phyloP scores from a whole-genome alignment of 2,797 vertebrate species.

The Phaenicophaeus curvirostris region DNA sequence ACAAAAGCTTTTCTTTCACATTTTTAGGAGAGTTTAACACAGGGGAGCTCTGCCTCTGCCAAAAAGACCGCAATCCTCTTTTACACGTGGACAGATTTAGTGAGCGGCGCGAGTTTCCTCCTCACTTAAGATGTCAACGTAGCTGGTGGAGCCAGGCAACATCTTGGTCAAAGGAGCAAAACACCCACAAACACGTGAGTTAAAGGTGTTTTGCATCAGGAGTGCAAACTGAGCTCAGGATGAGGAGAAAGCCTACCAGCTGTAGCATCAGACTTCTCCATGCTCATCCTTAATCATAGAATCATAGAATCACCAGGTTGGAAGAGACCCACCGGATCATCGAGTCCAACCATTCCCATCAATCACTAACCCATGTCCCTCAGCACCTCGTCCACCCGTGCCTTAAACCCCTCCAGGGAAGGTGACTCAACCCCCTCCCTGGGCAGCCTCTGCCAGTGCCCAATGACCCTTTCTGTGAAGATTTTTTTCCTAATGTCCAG shows the following conservation, averaged over 20 bases:
- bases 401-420: no score
- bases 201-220: neutral
- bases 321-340: no score
- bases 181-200: rapidly evolving
- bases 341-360: no score
- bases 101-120: rapidly evolving
- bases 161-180: neutral
- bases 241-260: neutral
- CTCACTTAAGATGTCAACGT: rapidly evolving
- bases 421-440: no score
- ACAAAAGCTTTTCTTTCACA: neutral
- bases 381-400: no score
- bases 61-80: neutral
- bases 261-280: neutral
- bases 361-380: no score
- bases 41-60: neutral
- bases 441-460: no score
- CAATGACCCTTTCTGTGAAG: no score
- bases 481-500: no score
- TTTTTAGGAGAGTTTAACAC: neutral
- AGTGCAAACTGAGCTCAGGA: neutral
- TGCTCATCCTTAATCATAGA: neutral
- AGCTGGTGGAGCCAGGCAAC: neutral
- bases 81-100: neutral
- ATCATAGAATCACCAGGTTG: no score